Conservation (phyloP, 2,888 invertebrate species). For the Liposcelis brunnea region DNA sequence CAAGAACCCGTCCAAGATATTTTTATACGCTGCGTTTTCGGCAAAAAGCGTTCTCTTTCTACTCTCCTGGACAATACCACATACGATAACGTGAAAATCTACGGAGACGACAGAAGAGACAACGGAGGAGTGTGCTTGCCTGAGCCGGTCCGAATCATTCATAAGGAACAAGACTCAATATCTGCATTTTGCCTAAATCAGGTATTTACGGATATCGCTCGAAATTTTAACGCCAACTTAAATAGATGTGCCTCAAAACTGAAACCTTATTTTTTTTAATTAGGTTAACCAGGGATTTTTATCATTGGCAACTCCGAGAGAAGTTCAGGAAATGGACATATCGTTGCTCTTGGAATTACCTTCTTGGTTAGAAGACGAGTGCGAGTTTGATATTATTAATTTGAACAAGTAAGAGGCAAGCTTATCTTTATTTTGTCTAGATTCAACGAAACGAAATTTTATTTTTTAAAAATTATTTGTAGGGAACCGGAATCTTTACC, state of each 20-base stretch:
- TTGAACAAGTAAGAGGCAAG: slow-evolving; percentile 35
- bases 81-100: slow-evolving; percentile 3
- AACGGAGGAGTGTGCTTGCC: slow-evolving; percentile 26
- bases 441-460: not conserved
- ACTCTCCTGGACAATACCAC: slow-evolving; percentile 24
- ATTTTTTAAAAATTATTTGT: slow-evolving; percentile 9
- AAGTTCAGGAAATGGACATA: slow-evolving; percentile 96
- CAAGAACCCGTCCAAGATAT: slow-evolving; percentile 87
- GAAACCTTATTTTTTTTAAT: not conserved
- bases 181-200: slow-evolving; percentile 93
- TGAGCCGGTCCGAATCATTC: slow-evolving; percentile 87
- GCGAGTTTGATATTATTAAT: slow-evolving; percentile 87
- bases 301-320: slow-evolving; percentile 86
- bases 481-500: slow-evolving; percentile 55
- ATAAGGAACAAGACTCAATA: slow-evolving; percentile 97
- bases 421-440: not conserved
- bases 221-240: slow-evolving; percentile 7
- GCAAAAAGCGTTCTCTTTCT: slow-evolving; percentile 45
- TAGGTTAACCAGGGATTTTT: slow-evolving; percentile 65
- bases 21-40: slow-evolving; percentile 90
- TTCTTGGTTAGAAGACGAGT: slow-evolving; percentile 92
- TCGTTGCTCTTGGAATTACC: slow-evolving; percentile 76
- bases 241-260: no score
- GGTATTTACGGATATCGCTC: slow-evolving; percentile 41
- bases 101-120: not conserved